Percentiles rank a stretch among this genome's conserved stretches.
phyloP scores from a whole-genome alignment of 2,888 invertebrate genomes.

The Ochlodes sylvanus region DNA sequence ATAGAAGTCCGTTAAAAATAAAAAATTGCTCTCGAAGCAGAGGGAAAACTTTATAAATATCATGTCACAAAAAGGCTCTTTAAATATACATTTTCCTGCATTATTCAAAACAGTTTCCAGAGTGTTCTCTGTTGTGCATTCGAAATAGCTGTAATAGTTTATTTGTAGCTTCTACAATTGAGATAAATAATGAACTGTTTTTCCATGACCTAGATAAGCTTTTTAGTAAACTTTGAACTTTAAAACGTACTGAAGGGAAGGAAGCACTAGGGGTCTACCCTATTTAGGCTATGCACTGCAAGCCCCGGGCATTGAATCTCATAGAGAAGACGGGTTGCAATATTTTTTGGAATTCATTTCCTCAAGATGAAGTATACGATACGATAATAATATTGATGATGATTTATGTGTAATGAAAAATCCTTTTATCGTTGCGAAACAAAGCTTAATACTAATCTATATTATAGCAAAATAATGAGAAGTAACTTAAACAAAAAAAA shows the following conservation, averaged over 20 bases:
- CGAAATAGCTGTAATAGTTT: conserved; percentile 10
- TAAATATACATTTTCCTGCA: conserved; percentile 6
- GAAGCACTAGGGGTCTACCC: background rate
- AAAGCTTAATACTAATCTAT: too few relatives aligned
- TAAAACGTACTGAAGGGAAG: conserved; percentile 11
- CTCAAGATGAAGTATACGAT: too few relatives aligned
- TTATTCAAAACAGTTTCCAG: background rate
- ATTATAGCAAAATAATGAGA: too few relatives aligned
- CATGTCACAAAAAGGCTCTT: background rate
- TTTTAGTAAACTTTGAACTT: background rate
- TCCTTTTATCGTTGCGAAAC: too few relatives aligned
- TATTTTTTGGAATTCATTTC: background rate
- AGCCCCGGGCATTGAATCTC: background rate
- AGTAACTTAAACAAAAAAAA: too few relatives aligned
- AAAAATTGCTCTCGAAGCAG: background rate
- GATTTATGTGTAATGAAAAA: too few relatives aligned
- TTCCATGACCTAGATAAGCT: conserved; percentile 19
- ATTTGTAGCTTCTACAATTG: conserved; percentile 7
- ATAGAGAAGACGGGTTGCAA: background rate
- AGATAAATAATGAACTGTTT: conserved; percentile 19
- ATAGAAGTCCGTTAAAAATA: background rate
- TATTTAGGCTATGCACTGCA: background rate
- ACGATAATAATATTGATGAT: too few relatives aligned
- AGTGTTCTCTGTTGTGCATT: conserved; percentile 1
- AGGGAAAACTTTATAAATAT: background rate